A percentile compares a stretch with the other conserved stretches of the same genome.
These are phyloP conservation scores for Blennius ocellaris DNA, from an alignment of 2,113 vertebrate species.

Conservation along the genomic window DNA sequence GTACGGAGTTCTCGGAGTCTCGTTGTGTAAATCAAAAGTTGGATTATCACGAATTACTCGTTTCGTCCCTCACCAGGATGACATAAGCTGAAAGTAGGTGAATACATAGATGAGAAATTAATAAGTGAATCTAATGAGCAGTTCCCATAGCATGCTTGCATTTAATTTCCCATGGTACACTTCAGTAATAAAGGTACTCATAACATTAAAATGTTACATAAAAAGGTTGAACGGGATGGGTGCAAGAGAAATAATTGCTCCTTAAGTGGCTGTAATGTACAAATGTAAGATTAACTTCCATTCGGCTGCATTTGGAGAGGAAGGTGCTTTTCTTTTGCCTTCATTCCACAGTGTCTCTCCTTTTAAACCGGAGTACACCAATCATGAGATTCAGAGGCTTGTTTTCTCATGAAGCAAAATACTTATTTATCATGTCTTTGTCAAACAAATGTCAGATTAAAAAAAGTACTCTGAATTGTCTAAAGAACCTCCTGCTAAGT, in stretches of 20 bases:
- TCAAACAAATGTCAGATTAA: neutral
- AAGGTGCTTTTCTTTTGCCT: neutral
- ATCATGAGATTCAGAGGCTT: neutral
- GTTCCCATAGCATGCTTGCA: constrained; percentile 13
- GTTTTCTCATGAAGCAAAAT: neutral
- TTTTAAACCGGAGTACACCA: neutral
- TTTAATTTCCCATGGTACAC: constrained; percentile 19
- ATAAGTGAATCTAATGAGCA: constrained; percentile 14
- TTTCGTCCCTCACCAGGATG: neutral
- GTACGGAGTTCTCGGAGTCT: constrained; percentile 1
- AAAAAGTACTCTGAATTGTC: neutral
- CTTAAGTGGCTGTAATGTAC: constrained; percentile 15
- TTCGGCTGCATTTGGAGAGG: constrained; percentile 8
- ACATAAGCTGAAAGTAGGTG: constrained; percentile 10
- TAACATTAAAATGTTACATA: constrained; percentile 11
- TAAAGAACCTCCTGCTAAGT: neutral
- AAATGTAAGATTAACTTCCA: constrained; percentile 4
- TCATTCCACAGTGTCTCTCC: neutral
- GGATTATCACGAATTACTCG: neutral
- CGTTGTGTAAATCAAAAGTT: neutral
- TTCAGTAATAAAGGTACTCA: constrained; percentile 16
- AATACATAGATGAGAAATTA: constrained; percentile 9
- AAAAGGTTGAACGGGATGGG: constrained; percentile 9
- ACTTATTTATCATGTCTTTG: neutral
- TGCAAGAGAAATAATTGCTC: constrained; percentile 15